Percentiles rank a stretch among this genome's conserved stretches.
These are phyloP conservation scores for Graphium colonna DNA, from an alignment of 2,888 invertebrate genomes.

Conservation along the genomic window DNA sequence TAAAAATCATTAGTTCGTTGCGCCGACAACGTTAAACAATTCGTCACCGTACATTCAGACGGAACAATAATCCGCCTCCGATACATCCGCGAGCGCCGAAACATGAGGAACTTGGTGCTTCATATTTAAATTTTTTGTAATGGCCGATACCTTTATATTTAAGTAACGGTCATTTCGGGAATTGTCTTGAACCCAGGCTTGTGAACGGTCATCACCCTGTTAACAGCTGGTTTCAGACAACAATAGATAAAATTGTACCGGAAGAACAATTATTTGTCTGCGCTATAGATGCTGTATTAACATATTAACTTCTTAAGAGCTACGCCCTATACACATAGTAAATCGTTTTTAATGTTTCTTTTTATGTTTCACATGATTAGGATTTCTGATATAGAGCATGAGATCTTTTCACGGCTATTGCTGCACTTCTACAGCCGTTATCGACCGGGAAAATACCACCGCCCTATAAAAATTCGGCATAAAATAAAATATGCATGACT, in stretches of 20 bases:
- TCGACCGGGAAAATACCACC: too few relatives aligned
- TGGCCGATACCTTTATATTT: not conserved
- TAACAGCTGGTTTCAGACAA: not conserved
- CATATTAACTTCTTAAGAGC: too few relatives aligned
- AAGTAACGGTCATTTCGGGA: not conserved
- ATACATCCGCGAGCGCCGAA: slow-evolving; percentile 12
- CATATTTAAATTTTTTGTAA: not conserved
- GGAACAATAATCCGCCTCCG: slow-evolving; percentile 10
- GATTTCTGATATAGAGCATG: too few relatives aligned
- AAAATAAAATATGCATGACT: too few relatives aligned
- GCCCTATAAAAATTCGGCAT: too few relatives aligned
- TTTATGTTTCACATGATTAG: too few relatives aligned
- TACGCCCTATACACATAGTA: too few relatives aligned
- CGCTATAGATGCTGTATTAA: too few relatives aligned
- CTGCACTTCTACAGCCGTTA: too few relatives aligned
- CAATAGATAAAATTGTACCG: not conserved
- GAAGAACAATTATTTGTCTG: too few relatives aligned
- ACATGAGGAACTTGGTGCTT: not conserved
- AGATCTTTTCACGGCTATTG: too few relatives aligned
- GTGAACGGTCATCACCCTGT: not conserved
- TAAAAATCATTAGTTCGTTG: slow-evolving; percentile 17
- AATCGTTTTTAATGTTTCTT: too few relatives aligned
- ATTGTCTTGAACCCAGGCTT: not conserved
- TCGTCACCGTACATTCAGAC: slow-evolving; percentile 14
- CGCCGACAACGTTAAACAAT: slow-evolving; percentile 16